Conservation (phyloP, 2,797 vertebrate species). For the Catharus ustulatus region DNA sequence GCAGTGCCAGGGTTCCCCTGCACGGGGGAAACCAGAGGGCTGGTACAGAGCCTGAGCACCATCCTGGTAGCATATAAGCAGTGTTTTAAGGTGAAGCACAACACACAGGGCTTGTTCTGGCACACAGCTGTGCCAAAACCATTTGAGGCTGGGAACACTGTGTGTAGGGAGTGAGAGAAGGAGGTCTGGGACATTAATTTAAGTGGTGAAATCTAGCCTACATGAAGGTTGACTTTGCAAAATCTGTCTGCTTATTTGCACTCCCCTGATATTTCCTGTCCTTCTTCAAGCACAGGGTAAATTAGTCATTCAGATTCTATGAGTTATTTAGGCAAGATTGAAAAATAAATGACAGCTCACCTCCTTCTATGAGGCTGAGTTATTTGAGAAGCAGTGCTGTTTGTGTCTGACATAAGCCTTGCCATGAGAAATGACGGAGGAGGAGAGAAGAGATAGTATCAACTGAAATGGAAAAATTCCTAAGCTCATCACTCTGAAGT, state of each 20-base stretch:
- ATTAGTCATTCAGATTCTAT: not conserved
- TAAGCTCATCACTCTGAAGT: not conserved
- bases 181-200: not conserved
- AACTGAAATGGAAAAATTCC: not conserved
- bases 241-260: not conserved
- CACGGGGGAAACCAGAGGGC: not conserved
- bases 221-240: not conserved
- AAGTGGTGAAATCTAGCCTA: not conserved
- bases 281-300: not conserved
- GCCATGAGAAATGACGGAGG: not conserved
- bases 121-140: not conserved
- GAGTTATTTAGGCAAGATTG: not conserved
- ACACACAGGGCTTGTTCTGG: not conserved
- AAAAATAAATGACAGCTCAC: slow-evolving; percentile 7
- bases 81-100: not conserved
- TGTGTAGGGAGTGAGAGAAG: not conserved
- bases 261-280: not conserved
- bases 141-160: not conserved
- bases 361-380: not conserved
- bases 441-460: not conserved
- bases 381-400: slow-evolving; percentile 17
- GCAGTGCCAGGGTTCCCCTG: accelerated
- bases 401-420: not conserved
- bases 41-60: not conserved
- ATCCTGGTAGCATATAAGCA: not conserved